Evolutionary conservation across 1,140 invertebrate species (phyloP).

Genomic region (Lysiphlebus fabarum): DNA sequence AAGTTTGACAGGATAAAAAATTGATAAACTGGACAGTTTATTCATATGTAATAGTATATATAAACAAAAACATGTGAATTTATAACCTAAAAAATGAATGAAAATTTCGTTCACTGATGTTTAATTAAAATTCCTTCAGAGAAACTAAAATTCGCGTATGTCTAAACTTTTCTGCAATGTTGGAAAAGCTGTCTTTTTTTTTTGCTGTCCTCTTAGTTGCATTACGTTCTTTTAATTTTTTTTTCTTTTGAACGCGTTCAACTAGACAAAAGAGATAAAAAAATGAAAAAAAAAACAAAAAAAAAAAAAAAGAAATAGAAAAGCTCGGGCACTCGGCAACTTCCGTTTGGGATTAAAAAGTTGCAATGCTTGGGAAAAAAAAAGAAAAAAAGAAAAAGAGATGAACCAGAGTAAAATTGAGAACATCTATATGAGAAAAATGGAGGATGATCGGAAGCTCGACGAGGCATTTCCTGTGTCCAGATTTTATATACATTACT

Average conservation of each 20-base stretch:
- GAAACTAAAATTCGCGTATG: conserved; percentile 11
- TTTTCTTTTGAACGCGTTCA: conserved; percentile 2
- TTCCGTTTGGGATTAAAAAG: conserved; percentile 17
- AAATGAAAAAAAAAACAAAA: background rate
- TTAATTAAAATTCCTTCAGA: conserved; percentile 24
- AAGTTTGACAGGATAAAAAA: too few species aligned
- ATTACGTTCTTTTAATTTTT: background rate
- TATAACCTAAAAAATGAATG: too few species aligned
- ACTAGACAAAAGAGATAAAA: background rate
- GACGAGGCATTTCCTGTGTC: conserved; percentile 13
- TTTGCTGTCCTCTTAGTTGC: background rate
- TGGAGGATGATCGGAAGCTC: conserved; percentile 1
- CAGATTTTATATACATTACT: background rate
- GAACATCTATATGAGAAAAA: background rate
- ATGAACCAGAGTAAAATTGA: background rate
- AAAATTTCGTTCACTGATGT: conserved; percentile 14
- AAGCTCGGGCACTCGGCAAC: conserved; percentile 1
- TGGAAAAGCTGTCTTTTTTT: background rate
- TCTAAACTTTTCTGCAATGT: conserved; percentile 18
- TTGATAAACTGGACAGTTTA: too few species aligned
- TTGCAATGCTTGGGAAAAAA: background rate
- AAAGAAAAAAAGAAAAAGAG: background rate
- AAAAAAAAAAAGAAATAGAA: too few species aligned
- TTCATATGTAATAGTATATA: too few species aligned
- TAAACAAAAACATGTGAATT: too few species aligned